Conservation (phyloP, 1,140 invertebrate species). For the Latrodectus geometricus region DNA sequence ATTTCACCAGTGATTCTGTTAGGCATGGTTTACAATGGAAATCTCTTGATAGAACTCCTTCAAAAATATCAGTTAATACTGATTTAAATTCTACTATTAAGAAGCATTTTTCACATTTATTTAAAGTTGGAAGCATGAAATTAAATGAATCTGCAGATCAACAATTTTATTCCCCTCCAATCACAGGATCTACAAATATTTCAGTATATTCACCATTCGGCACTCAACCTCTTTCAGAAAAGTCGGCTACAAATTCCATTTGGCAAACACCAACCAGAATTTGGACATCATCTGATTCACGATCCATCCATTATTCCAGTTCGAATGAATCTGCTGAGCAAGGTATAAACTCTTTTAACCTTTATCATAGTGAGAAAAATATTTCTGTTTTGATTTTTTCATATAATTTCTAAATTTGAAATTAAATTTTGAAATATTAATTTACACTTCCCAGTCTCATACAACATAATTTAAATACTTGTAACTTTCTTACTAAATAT, state of each 20-base stretch:
- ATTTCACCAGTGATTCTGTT: conserved; percentile 53
- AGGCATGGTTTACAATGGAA: conserved; percentile 50
- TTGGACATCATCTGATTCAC: conserved; percentile 8
- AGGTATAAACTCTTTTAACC: conserved; percentile 8
- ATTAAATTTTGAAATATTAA: no score
- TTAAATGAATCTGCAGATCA: conserved; percentile 13
- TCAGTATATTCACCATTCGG: conserved; percentile 41
- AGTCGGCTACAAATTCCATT: background rate
- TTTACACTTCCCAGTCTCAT: no score
- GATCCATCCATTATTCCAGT: background rate
- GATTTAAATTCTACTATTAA: conserved; percentile 59
- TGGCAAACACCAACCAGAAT: conserved; percentile 18
- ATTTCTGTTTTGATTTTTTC: background rate
- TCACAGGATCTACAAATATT: background rate
- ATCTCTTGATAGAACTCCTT: conserved; percentile 38
- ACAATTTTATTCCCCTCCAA: conserved; percentile 27
- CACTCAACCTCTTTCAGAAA: conserved; percentile 10
- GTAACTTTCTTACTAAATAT: no score
- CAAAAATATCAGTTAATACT: conserved; percentile 43
- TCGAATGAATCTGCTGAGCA: background rate
- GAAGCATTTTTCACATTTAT: conserved; percentile 62
- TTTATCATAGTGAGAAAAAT: background rate
- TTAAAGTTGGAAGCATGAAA: conserved; percentile 55
- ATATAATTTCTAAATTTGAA: background rate
- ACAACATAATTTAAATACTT: no score